Conservation (phyloP, 2,113 vertebrate species). For the Onychostoma macrolepis region DNA sequence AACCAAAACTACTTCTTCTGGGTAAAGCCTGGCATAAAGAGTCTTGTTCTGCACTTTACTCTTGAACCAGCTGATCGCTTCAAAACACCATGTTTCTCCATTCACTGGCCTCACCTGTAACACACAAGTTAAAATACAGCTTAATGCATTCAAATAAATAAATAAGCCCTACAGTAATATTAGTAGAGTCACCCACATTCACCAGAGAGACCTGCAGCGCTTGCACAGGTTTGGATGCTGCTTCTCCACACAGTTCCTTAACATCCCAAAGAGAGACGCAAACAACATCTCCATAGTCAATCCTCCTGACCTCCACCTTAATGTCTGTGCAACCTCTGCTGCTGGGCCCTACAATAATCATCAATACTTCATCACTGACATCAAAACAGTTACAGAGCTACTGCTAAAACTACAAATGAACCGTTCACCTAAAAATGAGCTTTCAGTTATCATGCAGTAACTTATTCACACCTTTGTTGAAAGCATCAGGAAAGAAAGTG, state of each 20-base stretch:
- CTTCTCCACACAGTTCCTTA: conserved; percentile 62
- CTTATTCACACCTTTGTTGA: background rate
- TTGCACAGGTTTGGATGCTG: conserved; percentile 66
- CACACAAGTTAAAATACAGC: background rate
- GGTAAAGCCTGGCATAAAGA: conserved; percentile 72
- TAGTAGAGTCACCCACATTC: conserved; percentile 62
- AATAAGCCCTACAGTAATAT: background rate
- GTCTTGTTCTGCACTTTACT: conserved; percentile 69
- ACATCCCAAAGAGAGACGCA: conserved; percentile 67
- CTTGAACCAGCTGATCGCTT: conserved; percentile 74
- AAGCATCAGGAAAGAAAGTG: background rate
- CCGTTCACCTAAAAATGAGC: background rate
- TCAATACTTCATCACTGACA: background rate
- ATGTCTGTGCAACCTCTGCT: conserved; percentile 52
- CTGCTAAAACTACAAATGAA: background rate
- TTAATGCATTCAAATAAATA: background rate
- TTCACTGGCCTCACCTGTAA: conserved; percentile 72
- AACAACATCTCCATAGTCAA: conserved; percentile 72
- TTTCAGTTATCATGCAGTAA: background rate
- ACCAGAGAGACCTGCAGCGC: conserved; percentile 73
- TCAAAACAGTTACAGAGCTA: no score
- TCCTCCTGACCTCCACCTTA: conserved; percentile 69
- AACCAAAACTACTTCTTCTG: conserved; percentile 62
- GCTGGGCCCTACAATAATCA: no score
- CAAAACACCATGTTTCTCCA: conserved; percentile 68